Conservation (phyloP, 2,797 vertebrate genomes). For the Mus caroli region DNA sequence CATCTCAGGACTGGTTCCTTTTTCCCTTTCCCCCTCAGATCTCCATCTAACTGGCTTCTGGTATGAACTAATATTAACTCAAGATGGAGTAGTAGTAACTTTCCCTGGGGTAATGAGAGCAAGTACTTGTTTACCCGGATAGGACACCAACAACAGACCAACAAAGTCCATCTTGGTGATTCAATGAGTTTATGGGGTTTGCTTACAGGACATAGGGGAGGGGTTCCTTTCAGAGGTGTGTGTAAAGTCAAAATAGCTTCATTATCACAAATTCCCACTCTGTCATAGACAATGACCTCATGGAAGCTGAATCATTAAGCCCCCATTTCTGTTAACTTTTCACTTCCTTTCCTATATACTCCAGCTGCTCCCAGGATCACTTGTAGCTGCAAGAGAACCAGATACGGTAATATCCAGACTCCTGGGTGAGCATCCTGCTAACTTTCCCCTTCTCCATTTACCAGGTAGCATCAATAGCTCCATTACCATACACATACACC, state of each 20-base stretch:
- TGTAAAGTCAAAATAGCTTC: neutral
- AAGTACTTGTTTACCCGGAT: neutral
- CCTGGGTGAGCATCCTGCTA: neutral
- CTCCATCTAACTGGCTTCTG: neutral
- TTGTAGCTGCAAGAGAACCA: neutral
- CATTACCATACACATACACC: neutral
- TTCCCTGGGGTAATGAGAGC: neutral
- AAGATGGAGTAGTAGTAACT: neutral
- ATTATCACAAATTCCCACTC: neutral
- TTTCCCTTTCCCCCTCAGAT: neutral
- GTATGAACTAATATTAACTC: neutral
- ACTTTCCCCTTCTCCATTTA: neutral
- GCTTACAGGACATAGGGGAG: neutral
- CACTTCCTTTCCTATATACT: neutral
- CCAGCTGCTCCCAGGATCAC: neutral
- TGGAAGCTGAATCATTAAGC: neutral
- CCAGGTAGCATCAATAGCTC: neutral
- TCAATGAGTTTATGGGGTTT: neutral
- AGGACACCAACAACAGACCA: neutral
- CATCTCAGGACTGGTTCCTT: neutral
- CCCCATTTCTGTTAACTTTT: neutral
- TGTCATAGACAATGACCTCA: neutral
- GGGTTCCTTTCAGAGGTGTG: neutral
- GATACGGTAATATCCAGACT: neutral
- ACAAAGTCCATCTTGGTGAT: neutral